phyloP scores from a whole-genome alignment of 2,888 invertebrate genomes.

The Cistogaster globosa region DNA sequence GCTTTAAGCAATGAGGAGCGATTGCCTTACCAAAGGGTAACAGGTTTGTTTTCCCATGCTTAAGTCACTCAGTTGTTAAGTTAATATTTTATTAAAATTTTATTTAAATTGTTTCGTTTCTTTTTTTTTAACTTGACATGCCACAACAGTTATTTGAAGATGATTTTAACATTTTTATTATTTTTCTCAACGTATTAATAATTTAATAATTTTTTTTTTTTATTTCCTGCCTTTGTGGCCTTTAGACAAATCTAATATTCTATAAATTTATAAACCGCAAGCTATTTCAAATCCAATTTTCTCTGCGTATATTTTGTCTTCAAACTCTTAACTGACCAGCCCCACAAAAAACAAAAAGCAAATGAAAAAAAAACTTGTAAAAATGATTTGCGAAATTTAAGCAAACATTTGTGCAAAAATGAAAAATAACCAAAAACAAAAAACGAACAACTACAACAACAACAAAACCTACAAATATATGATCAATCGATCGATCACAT shows the following conservation, averaged over 20 bases:
- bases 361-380: background rate
- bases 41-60: too few species aligned
- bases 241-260: conserved; percentile 64
- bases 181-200: conserved; percentile 4
- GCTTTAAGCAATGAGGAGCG: too few species aligned
- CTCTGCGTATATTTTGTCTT: conserved; percentile 33
- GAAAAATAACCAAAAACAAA: conserved; percentile 27
- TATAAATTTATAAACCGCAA: conserved; percentile 68
- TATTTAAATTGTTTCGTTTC: too few species aligned
- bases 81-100: too few species aligned
- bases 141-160: background rate
- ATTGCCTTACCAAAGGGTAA: too few species aligned
- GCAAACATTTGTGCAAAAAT: conserved; percentile 61
- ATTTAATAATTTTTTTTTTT: background rate
- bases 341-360: conserved; percentile 32
- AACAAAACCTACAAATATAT: conserved; percentile 58
- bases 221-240: conserved; percentile 51
- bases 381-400: conserved; percentile 63
- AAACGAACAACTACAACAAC: conserved; percentile 6
- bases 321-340: conserved; percentile 62
- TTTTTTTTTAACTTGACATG: background rate
- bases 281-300: conserved; percentile 70
- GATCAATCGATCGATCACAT: conserved; percentile 73
- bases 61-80: too few species aligned
- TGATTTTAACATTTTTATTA: background rate